Evolutionary conservation across 2,888 invertebrate species (phyloP).

Genomic region (Perizoma flavofasciatum): DNA sequence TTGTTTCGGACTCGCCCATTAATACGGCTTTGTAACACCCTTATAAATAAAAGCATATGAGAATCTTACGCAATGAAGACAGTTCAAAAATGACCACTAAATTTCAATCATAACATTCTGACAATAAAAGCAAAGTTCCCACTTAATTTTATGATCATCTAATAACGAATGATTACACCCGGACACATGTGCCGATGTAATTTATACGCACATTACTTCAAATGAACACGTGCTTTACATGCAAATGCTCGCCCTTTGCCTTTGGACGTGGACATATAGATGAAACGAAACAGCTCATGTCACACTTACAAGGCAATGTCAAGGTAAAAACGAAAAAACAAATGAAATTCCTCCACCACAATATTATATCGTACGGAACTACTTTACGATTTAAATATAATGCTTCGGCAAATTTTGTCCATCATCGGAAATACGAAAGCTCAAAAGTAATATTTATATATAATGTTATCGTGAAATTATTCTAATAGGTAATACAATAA

Average conservation of each 20-base stretch:
- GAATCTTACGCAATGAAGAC: constrained; percentile 16
- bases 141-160: constrained; percentile 31
- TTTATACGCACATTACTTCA: constrained; percentile 68
- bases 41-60: constrained; percentile 9
- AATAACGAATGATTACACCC: constrained; percentile 34
- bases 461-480: too few species aligned
- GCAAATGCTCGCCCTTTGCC: constrained; percentile 69
- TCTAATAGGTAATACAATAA: too few species aligned
- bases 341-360: too few species aligned
- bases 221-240: constrained; percentile 78
- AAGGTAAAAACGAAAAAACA: too few species aligned
- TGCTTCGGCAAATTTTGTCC: too few species aligned
- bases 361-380: too few species aligned
- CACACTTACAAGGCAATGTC: too few species aligned
- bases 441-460: too few species aligned
- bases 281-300: constrained; percentile 4
- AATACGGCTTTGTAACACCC: not conserved
- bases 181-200: constrained; percentile 54
- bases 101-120: constrained; percentile 25
- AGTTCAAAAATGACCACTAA: constrained; percentile 15
- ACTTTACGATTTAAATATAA: too few species aligned
- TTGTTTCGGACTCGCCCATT: not conserved
- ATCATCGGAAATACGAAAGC: too few species aligned
- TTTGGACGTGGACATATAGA: constrained; percentile 42
- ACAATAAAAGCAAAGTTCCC: constrained; percentile 27